Conservation (phyloP, 2,797 vertebrate genomes). For the Parauchenoglanis ngamensis region DNA sequence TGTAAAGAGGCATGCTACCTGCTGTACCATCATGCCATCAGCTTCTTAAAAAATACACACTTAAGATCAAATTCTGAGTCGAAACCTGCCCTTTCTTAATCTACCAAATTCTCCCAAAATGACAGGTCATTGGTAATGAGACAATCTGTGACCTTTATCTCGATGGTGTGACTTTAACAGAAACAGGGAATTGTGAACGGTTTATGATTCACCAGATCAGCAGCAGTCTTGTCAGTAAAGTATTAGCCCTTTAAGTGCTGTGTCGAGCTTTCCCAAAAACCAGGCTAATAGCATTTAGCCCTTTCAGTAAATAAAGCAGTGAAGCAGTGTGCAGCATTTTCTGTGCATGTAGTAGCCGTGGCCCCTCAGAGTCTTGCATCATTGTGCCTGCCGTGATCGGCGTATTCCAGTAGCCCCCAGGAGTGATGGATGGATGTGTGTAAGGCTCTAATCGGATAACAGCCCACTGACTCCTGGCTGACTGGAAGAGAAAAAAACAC, state of each 20-base stretch:
- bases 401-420: conserved; percentile 55
- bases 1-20: neutral
- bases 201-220: conserved; percentile 9
- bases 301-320: conserved; percentile 1
- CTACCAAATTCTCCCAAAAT: neutral
- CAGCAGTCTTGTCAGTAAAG: conserved; percentile 1
- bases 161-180: neutral
- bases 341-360: conserved; percentile 58
- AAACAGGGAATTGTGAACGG: conserved; percentile 1
- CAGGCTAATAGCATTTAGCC: conserved; percentile 16
- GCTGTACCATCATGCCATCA: neutral
- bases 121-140: neutral
- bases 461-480: conserved; percentile 68
- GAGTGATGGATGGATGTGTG: conserved; percentile 72
- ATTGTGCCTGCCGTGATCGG: conserved; percentile 58
- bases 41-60: neutral
- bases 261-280: conserved; percentile 9
- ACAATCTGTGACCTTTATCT: conserved; percentile 2
- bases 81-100: neutral
- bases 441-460: conserved; percentile 72
- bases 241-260: neutral
- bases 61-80: neutral
- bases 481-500: conserved; percentile 49
- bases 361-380: conserved; percentile 60
- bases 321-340: conserved; percentile 23